Evolutionary conservation across 2,113 vertebrate genomes (phyloP).

Genomic region (Saguinus midas): DNA sequence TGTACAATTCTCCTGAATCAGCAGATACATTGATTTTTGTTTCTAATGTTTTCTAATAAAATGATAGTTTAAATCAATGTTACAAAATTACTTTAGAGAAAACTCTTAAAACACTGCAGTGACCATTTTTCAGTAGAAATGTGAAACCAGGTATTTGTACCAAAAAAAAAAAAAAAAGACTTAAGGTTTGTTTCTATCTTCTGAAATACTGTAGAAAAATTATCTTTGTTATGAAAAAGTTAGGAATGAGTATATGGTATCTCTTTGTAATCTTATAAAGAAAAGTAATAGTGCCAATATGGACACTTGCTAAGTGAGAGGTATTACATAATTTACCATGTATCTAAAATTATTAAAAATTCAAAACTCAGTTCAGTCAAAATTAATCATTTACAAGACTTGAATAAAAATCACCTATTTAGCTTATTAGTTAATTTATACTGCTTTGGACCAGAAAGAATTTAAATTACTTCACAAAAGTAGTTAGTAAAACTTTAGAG

Average conservation of each 20-base stretch:
- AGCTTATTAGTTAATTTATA: background rate
- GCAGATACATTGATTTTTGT: slow-evolving; percentile 46
- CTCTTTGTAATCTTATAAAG: background rate
- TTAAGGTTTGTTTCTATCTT: background rate
- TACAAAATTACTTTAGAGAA: slow-evolving; percentile 21
- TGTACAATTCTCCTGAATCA: slow-evolving; percentile 32
- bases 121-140: background rate
- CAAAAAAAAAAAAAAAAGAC: background rate
- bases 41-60: slow-evolving; percentile 37
- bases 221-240: background rate
- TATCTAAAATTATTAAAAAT: background rate
- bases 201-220: background rate
- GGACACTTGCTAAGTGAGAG: background rate
- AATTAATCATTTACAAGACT: background rate
- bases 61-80: slow-evolving; percentile 49
- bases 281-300: background rate
- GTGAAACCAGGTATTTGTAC: background rate
- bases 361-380: background rate
- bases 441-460: background rate
- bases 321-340: background rate
- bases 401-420: background rate
- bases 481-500: background rate
- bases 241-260: background rate
- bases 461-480: background rate
- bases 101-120: background rate